Conservation (phyloP, 1,140 invertebrate species). For the Diachasmimorpha longicaudata region DNA sequence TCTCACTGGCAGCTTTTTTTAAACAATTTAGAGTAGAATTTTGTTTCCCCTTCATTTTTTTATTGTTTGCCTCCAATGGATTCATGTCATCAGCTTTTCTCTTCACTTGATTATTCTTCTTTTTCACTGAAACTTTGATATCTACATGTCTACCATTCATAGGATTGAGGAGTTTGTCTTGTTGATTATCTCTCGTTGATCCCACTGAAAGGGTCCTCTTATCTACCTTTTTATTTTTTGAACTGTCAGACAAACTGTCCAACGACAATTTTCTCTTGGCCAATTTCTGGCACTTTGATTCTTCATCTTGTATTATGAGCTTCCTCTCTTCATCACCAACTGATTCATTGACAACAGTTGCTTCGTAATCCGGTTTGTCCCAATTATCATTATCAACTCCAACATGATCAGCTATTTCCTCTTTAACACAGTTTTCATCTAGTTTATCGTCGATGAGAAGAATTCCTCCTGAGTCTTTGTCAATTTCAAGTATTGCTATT, state of each 20-base stretch:
- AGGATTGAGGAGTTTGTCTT: slow-evolving; percentile 11
- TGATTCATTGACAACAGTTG: slow-evolving; percentile 50
- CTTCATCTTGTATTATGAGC: slow-evolving; percentile 33
- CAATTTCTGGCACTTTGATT: slow-evolving; percentile 65
- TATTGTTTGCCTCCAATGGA: slow-evolving; percentile 28
- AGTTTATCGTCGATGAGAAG: slow-evolving; percentile 55
- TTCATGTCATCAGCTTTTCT: slow-evolving; percentile 33
- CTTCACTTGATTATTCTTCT: slow-evolving; percentile 50
- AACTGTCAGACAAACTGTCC: slow-evolving; percentile 49
- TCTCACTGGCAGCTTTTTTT: slow-evolving; percentile 52
- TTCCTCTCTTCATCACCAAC: slow-evolving; percentile 2
- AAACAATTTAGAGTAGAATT: slow-evolving; percentile 31
- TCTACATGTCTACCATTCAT: slow-evolving; percentile 22
- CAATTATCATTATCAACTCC: slow-evolving; percentile 43
- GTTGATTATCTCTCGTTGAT: slow-evolving; percentile 33
- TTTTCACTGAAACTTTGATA: slow-evolving; percentile 42
- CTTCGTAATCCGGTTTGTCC: slow-evolving; percentile 57
- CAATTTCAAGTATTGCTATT: slow-evolving; percentile 56
- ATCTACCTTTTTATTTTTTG: slow-evolving; percentile 51
- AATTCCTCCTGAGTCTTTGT: slow-evolving; percentile 58
- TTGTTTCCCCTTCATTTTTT: slow-evolving; percentile 42
- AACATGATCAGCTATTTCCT: slow-evolving; percentile 51
- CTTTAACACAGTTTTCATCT: slow-evolving; percentile 55
- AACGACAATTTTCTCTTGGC: slow-evolving; percentile 54
- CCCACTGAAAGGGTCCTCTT: slow-evolving; percentile 54